Evolutionary conservation across 2,888 invertebrate genomes (phyloP), one percentile per base, ranked within the genome.

Genomic region (Sialis lutaria): DNA sequence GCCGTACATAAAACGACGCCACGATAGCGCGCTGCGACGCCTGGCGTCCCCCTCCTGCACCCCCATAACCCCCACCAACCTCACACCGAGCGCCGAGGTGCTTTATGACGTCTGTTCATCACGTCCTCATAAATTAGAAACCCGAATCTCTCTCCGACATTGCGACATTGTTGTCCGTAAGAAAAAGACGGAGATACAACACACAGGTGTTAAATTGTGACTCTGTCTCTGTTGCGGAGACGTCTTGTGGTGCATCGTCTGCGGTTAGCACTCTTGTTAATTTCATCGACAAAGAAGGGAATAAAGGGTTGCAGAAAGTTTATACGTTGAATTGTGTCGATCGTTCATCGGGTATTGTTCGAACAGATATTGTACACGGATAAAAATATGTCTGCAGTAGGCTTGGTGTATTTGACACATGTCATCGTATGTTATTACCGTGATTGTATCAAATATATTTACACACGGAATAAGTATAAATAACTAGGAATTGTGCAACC

Each of bases 81-180:
- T 48, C 48, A 48, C 48, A 45, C 47, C 49, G 48, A 46, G 40
- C 48, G 46, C 45, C 48, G 42, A 41, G 48, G 52, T 53, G 53
- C 54, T 58, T 58, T 57, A 58, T 57, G 57, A 56, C 57, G 55
- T 56, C 58, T 57, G 55, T 56, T 57, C 57, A 58, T 58, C 57
- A 56, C 54, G 55, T 53, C 52, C 51, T 54, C 56, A 55, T 55
- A 57, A 56, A 56, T 56, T 55, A 55, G 55, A 52, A 53, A 53
- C 52, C 47, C 47, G 52, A 51, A 42, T 48, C 45, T 32, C 46
- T 6, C 43, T 48, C 32, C 45, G 39, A 8, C 47, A 12, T 7
- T 33, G 33, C 39, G 37, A 37, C 37, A 22, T 22, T 22, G 22
- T 22, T 22, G 22, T 22, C 22, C 4, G 22, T 22, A 22, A 22